Conservation (phyloP, 2,888 invertebrate genomes). For the Pyrocoelia pectoralis region DNA sequence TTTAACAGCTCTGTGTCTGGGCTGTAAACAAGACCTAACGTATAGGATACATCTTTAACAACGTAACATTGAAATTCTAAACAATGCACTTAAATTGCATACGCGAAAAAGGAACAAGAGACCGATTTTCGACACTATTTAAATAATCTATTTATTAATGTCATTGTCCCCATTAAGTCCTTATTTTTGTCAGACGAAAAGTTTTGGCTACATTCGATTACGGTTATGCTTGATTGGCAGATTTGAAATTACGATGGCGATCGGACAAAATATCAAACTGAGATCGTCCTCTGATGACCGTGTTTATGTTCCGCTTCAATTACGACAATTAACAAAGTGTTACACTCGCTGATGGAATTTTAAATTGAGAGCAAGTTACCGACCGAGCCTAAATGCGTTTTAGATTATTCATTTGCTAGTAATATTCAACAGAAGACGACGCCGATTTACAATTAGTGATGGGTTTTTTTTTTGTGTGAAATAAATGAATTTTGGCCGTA, state of each 20-base stretch:
- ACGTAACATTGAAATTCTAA: conserved; percentile 7
- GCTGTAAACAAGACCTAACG: conserved; percentile 10
- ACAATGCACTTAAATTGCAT: conserved; percentile 12
- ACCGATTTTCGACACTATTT: conserved; percentile 5
- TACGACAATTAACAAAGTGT: conserved; percentile 20
- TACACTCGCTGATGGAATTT: conserved; percentile 9
- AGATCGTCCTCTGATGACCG: conserved; percentile 11
- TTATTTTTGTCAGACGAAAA: not conserved
- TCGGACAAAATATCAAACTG: not conserved
- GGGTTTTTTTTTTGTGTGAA: not conserved
- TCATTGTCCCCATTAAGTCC: not conserved
- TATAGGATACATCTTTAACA: conserved; percentile 8
- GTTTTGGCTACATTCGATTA: conserved; percentile 1
- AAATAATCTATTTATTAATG: not conserved
- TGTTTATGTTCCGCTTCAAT: conserved; percentile 19
- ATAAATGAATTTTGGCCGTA: not conserved
- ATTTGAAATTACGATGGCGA: conserved; percentile 1
- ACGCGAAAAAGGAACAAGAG: not conserved
- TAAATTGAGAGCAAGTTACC: conserved; percentile 11
- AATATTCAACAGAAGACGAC: not conserved
- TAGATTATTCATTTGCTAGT: not conserved
- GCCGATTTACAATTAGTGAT: too few species aligned
- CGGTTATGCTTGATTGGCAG: conserved; percentile 9
- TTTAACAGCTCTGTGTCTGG: conserved; percentile 11
- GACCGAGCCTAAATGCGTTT: not conserved